These are phyloP conservation scores for Apteryx mantelli DNA, from an alignment of 2,113 vertebrate genomes.

Conservation along the genomic window DNA sequence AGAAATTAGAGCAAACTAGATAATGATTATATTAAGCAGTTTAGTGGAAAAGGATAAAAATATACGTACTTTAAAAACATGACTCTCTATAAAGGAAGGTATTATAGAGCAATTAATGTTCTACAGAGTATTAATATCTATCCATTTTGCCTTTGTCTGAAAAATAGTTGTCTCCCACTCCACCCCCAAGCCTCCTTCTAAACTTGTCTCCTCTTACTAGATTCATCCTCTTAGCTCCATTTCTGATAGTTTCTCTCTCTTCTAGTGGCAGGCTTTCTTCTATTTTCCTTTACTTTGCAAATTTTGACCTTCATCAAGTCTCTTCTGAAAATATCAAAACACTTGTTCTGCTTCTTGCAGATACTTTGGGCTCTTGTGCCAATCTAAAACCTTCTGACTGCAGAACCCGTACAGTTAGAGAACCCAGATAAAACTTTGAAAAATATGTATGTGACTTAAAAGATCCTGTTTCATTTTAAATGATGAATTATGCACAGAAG, in stretches of 20 bases:
- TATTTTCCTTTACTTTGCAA: not conserved
- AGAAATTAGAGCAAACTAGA: not conserved
- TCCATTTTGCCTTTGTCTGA: not conserved
- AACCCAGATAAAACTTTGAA: not conserved
- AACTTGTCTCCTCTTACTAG: not conserved
- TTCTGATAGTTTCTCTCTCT: not conserved
- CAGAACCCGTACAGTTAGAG: not conserved
- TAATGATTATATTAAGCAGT: accelerated
- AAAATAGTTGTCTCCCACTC: not conserved
- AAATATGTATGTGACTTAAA: not conserved
- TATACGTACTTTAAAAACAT: not conserved
- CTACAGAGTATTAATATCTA: not conserved
- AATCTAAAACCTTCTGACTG: not conserved
- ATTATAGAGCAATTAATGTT: not conserved
- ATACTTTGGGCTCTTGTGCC: not conserved
- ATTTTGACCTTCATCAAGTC: not conserved
- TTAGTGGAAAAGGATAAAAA: not conserved
- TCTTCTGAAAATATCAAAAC: not conserved
- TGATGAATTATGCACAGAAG: not conserved
- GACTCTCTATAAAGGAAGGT: not conserved
- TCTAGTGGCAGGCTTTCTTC: not conserved
- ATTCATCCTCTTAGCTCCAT: not conserved
- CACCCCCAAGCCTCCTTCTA: not conserved
- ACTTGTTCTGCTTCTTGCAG: not conserved
- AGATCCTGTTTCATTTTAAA: not conserved